phyloP scores from a whole-genome alignment of 2,113 vertebrate genomes.

The Ceyx cyanopectus region DNA sequence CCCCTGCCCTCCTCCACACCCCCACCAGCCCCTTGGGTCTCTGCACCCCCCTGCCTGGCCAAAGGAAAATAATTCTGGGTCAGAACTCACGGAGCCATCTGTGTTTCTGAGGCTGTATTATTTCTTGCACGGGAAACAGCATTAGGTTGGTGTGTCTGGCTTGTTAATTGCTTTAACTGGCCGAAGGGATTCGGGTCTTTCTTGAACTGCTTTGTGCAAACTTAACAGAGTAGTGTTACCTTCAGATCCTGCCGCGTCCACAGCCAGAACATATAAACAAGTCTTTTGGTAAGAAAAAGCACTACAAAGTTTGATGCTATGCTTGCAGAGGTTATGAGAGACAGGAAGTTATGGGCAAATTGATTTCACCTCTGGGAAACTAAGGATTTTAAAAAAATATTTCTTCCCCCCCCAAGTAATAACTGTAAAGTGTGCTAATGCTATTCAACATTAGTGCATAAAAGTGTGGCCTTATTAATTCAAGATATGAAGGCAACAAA shows the following conservation, averaged over 20 bases:
- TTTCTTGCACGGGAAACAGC: conserved; percentile 70
- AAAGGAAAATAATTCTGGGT: conserved; percentile 30
- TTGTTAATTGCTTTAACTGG: conserved; percentile 63
- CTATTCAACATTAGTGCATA: conserved; percentile 79
- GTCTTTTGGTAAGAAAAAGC: conserved; percentile 58
- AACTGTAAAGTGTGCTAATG: conserved; percentile 75
- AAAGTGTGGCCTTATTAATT: conserved; percentile 84
- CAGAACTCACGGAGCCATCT: conserved; percentile 48
- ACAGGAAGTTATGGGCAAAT: conserved; percentile 78
- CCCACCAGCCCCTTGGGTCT: background rate
- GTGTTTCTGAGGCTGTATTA: conserved; percentile 57
- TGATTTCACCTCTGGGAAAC: conserved; percentile 79
- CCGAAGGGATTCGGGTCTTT: conserved; percentile 53
- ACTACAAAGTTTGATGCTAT: conserved; percentile 66
- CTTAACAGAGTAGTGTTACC: conserved; percentile 42
- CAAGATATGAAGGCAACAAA: conserved; percentile 83
- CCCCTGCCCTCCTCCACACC: background rate
- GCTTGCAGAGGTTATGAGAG: conserved; percentile 67
- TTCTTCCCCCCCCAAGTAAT: conserved; percentile 59
- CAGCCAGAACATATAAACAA: conserved; percentile 66
- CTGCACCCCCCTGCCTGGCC: background rate
- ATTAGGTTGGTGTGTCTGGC: conserved; percentile 32
- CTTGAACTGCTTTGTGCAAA: conserved; percentile 33
- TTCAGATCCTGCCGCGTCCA: conserved; percentile 49
- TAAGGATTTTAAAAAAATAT: conserved; percentile 28